Percentiles rank a stretch among this genome's conserved stretches.
Evolutionary conservation across 2,113 vertebrate species (phyloP).

Genomic region (Vidua chalybeata): DNA sequence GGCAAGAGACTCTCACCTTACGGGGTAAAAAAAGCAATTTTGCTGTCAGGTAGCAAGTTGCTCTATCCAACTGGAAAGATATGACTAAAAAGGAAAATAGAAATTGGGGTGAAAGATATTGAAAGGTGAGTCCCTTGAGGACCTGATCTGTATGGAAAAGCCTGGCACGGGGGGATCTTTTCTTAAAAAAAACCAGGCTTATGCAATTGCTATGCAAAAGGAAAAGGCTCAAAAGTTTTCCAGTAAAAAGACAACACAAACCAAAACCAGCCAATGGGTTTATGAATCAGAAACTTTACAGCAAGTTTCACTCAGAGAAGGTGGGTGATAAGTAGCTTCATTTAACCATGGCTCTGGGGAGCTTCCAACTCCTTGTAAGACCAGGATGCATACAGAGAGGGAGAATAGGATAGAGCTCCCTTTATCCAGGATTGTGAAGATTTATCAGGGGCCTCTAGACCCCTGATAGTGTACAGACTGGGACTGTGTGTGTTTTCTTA

Average conservation of each 20-base stretch:
- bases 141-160: not conserved
- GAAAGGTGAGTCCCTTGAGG: not conserved
- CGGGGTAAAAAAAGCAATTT: not conserved
- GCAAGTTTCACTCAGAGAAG: not conserved
- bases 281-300: not conserved
- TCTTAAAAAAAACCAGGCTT: not conserved
- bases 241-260: not conserved
- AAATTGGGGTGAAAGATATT: not conserved
- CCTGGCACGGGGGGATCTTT: not conserved
- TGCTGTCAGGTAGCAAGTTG: not conserved
- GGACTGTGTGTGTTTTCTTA: not conserved
- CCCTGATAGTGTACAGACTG: not conserved
- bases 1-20: not conserved
- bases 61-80: not conserved
- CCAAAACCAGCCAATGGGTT: not conserved
- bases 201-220: not conserved
- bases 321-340: not conserved
- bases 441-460: not conserved
- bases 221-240: not conserved
- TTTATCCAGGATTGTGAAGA: not conserved
- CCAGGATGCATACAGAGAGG: rapidly evolving
- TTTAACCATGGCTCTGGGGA: not conserved
- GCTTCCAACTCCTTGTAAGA: not conserved
- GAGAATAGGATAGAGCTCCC: not conserved
- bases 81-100: not conserved